phyloP scores from a whole-genome alignment of 2,797 vertebrate genomes.

The Lepilemur ruficaudatus region DNA sequence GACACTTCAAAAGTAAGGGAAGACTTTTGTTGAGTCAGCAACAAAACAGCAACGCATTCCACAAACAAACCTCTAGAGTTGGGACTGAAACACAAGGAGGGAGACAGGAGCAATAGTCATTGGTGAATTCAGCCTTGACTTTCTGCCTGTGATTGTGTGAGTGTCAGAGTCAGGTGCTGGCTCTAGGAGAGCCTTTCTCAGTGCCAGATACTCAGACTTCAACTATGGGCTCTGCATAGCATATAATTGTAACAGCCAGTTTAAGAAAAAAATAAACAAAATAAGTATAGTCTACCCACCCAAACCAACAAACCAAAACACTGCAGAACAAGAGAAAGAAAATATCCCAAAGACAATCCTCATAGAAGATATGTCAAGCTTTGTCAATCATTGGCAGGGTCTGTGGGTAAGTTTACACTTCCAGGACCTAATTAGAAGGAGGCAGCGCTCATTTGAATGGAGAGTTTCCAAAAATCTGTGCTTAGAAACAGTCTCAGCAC shows the following conservation, averaged over 20 bases:
- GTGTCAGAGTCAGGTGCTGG: neutral
- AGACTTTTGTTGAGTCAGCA: neutral
- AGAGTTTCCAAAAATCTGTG: neutral
- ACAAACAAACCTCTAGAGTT: neutral
- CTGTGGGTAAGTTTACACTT: neutral
- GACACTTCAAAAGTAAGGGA: neutral
- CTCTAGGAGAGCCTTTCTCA: neutral
- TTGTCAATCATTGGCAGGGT: neutral
- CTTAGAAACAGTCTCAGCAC: neutral
- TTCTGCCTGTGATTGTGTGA: neutral
- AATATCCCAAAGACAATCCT: neutral
- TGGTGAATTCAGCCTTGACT: neutral
- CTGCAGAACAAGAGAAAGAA: neutral
- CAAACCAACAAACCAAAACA: neutral
- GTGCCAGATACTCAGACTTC: neutral
- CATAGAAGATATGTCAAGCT: neutral
- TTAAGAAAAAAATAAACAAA: neutral
- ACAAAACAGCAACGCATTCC: neutral
- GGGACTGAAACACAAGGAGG: neutral
- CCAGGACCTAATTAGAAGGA: neutral
- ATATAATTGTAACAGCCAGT: neutral
- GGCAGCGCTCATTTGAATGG: neutral
- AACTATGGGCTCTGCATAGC: rapidly evolving
- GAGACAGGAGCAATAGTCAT: neutral
- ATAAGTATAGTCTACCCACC: neutral